phyloP scores from a whole-genome alignment of 2,113 vertebrate genomes.

The Thamnaconus septentrionalis region DNA sequence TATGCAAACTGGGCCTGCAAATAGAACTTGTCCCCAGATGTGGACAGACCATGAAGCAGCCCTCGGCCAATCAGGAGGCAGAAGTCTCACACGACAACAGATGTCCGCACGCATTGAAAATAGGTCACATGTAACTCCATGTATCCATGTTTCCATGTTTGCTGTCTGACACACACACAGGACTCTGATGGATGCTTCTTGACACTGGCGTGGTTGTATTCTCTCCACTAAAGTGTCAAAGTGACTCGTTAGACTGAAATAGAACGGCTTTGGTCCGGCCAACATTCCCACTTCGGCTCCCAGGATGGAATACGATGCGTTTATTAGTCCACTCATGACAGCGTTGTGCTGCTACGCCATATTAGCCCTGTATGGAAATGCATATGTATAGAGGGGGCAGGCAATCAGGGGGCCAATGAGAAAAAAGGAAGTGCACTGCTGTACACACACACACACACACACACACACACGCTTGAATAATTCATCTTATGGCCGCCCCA shows the following conservation, averaged over 20 bases:
- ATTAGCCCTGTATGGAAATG: slow-evolving; percentile 44
- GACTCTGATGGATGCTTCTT: slow-evolving; percentile 45
- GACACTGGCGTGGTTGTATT: slow-evolving; percentile 39
- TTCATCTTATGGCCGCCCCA: slow-evolving; percentile 16
- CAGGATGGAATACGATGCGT: slow-evolving; percentile 31
- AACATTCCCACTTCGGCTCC: slow-evolving; percentile 47
- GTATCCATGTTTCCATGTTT: slow-evolving; percentile 1
- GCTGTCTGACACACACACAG: slow-evolving; percentile 2
- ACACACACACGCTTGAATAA: slow-evolving; percentile 32
- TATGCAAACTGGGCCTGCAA: slow-evolving; percentile 30
- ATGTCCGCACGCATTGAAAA: slow-evolving; percentile 17
- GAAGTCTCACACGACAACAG: slow-evolving; percentile 30
- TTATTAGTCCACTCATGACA: slow-evolving; percentile 51
- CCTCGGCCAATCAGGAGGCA: slow-evolving; percentile 46
- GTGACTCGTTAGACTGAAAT: slow-evolving; percentile 32
- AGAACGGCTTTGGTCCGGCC: slow-evolving; percentile 25
- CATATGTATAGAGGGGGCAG: slow-evolving; percentile 26
- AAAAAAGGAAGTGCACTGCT: not conserved
- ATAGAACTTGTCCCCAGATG: slow-evolving; percentile 51
- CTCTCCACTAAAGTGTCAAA: slow-evolving; percentile 51
- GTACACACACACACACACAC: slow-evolving; percentile 3
- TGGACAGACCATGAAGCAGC: slow-evolving; percentile 45
- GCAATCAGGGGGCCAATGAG: too few relatives aligned
- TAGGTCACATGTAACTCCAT: slow-evolving; percentile 38
- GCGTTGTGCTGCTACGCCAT: slow-evolving; percentile 47